These are phyloP conservation scores for Rhegmatorhina hoffmannsi DNA, from an alignment of 2,113 vertebrate species.

Conservation along the genomic window DNA sequence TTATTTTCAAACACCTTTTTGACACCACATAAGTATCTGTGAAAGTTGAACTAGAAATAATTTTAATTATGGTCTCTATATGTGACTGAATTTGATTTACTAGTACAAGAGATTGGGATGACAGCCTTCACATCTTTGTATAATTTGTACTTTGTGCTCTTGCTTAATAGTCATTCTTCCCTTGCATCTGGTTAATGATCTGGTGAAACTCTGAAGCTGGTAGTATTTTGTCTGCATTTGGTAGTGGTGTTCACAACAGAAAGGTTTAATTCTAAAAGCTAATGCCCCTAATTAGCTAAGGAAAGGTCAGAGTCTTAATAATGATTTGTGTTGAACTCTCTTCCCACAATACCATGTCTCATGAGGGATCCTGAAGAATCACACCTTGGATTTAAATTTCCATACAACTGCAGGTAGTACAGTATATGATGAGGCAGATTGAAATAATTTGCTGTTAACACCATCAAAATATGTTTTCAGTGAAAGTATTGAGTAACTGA, in stretches of 20 bases:
- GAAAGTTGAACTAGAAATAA: constrained; percentile 4
- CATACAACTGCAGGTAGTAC: neutral
- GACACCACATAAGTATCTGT: neutral
- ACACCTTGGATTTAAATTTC: neutral
- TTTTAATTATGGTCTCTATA: neutral
- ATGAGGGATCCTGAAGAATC: neutral
- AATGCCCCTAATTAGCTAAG: neutral
- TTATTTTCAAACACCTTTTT: constrained; percentile 9
- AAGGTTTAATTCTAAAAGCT: neutral
- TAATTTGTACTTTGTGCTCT: neutral
- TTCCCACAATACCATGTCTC: neutral
- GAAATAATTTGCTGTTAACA: neutral
- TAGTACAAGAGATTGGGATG: neutral
- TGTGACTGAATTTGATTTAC: neutral
- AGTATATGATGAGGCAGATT: neutral
- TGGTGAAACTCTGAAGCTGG: neutral
- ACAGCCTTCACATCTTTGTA: neutral
- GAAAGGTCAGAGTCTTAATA: neutral
- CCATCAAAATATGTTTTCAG: constrained; percentile 15
- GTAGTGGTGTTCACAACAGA: neutral
- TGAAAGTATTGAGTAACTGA: neutral
- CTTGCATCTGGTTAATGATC: neutral
- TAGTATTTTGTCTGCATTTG: neutral
- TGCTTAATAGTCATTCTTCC: neutral
- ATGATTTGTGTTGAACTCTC: neutral